Conservation (phyloP, 2,888 invertebrate genomes). For the Heliconius ethilla region DNA sequence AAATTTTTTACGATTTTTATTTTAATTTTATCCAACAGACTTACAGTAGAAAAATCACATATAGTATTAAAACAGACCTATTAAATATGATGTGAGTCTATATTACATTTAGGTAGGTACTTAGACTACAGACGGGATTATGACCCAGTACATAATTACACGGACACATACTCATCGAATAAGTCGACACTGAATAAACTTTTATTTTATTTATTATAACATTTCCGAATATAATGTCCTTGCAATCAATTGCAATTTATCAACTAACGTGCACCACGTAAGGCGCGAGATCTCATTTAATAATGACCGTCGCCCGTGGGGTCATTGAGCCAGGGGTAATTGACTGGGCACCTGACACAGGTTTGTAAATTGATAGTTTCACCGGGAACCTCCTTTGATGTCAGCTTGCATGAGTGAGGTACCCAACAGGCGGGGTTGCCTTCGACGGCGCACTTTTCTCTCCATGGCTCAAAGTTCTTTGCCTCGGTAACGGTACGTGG, state of each 20-base stretch:
- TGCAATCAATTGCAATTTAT: slow-evolving; percentile 69
- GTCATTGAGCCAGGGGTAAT: slow-evolving; percentile 97
- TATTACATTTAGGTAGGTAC: slow-evolving; percentile 81
- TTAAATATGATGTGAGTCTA: slow-evolving; percentile 82
- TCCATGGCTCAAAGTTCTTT: slow-evolving; percentile 96
- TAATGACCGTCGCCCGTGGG: slow-evolving; percentile 94
- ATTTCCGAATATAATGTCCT: slow-evolving; percentile 67
- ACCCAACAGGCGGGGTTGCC: slow-evolving; percentile 92
- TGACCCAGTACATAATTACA: slow-evolving; percentile 80
- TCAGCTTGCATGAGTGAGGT: slow-evolving; percentile 94
- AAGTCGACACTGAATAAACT: slow-evolving; percentile 47
- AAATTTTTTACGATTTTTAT: slow-evolving; percentile 62
- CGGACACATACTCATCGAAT: slow-evolving; percentile 66
- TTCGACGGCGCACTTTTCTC: slow-evolving; percentile 95
- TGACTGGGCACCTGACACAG: slow-evolving; percentile 95
- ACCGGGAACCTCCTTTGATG: slow-evolving; percentile 95
- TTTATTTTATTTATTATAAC: slow-evolving; percentile 47
- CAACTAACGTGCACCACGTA: slow-evolving; percentile 71
- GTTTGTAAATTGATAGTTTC: slow-evolving; percentile 97
- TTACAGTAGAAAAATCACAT: slow-evolving; percentile 81
- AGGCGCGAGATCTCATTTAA: slow-evolving; percentile 83
- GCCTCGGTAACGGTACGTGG: slow-evolving; percentile 91
- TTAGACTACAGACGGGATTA: slow-evolving; percentile 81
- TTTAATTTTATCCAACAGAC: slow-evolving; percentile 80
- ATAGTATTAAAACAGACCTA: slow-evolving; percentile 80